Conservation (phyloP, 2,888 invertebrate genomes). For the Sepiola atlantica region DNA sequence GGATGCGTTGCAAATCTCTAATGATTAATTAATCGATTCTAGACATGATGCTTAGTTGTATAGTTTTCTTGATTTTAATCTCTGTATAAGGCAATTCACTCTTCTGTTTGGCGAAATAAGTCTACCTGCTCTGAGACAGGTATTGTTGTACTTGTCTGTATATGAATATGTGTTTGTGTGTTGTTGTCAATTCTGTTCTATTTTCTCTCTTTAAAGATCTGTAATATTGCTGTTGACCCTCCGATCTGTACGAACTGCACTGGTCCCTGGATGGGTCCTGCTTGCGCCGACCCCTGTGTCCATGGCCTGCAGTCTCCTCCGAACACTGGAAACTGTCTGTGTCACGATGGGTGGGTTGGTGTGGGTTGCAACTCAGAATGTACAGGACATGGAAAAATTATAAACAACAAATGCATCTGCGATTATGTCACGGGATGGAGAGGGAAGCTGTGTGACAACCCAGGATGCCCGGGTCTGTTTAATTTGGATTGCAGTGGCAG, state of each 20-base stretch:
- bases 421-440: conserved; percentile 64
- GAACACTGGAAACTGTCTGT: conserved; percentile 60
- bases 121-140: too few relatives aligned
- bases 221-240: conserved; percentile 57
- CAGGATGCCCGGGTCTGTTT: conserved; percentile 65
- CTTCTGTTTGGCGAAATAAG: too few relatives aligned
- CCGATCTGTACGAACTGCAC: conserved; percentile 60
- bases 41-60: too few relatives aligned
- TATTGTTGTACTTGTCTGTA: too few relatives aligned
- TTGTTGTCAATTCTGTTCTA: background rate
- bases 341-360: conserved; percentile 65
- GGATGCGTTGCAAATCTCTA: too few relatives aligned
- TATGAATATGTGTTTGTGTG: too few relatives aligned
- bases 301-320: conserved; percentile 58
- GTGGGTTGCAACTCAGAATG: conserved; percentile 66
- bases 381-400: conserved; percentile 61
- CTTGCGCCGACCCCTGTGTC: conserved; percentile 64
- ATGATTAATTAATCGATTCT: too few relatives aligned
- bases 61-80: too few relatives aligned
- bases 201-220: conserved; percentile 37
- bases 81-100: too few relatives aligned
- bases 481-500: conserved; percentile 64
- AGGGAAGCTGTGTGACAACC: conserved; percentile 62
- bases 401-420: conserved; percentile 58
- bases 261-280: conserved; percentile 62